These are phyloP conservation scores for Pseudobourletiella spinata DNA, from an alignment of 1,140 invertebrate species.

Conservation along the genomic window DNA sequence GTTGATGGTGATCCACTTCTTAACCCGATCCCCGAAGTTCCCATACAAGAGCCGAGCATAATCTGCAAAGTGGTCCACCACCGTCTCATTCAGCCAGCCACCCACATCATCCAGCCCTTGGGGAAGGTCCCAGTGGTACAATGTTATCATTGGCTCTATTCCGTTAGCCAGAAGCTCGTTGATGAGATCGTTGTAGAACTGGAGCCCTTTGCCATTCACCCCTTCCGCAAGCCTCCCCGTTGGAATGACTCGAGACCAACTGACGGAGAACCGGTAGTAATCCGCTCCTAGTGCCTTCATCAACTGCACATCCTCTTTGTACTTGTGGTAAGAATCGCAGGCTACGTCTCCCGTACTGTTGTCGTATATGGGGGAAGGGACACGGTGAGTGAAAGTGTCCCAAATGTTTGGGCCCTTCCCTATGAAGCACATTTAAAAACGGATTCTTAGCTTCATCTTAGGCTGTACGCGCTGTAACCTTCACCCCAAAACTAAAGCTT, in stretches of 20 bases:
- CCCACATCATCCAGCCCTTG: conserved; percentile 38
- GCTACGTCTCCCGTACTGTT: conserved; percentile 43
- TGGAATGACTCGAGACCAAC: conserved; percentile 39
- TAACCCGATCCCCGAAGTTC: too few species aligned
- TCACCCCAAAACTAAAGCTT: conserved; percentile 34
- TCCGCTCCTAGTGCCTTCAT: conserved; percentile 27
- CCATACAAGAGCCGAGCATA: conserved; percentile 33
- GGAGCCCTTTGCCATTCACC: conserved; percentile 38
- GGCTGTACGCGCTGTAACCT: conserved; percentile 19
- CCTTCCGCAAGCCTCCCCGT: conserved; percentile 27
- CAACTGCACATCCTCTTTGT: conserved; percentile 32
- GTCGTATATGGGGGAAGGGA: conserved; percentile 46
- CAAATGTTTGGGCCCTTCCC: too few species aligned
- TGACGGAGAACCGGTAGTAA: conserved; percentile 37
- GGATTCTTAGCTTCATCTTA: conserved; percentile 16
- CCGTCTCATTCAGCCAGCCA: conserved; percentile 40
- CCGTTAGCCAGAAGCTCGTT: conserved; percentile 29
- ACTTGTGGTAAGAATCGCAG: too few species aligned
- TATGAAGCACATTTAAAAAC: conserved; percentile 40
- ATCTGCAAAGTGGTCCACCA: conserved; percentile 37
- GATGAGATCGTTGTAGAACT: conserved; percentile 38
- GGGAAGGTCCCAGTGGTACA: too few species aligned
- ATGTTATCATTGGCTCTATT: too few species aligned
- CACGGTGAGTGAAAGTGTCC: too few species aligned
- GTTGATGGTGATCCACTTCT: conserved; percentile 64